phyloP scores from a whole-genome alignment of 2,113 vertebrate genomes.

The Tragulus kanchil region DNA sequence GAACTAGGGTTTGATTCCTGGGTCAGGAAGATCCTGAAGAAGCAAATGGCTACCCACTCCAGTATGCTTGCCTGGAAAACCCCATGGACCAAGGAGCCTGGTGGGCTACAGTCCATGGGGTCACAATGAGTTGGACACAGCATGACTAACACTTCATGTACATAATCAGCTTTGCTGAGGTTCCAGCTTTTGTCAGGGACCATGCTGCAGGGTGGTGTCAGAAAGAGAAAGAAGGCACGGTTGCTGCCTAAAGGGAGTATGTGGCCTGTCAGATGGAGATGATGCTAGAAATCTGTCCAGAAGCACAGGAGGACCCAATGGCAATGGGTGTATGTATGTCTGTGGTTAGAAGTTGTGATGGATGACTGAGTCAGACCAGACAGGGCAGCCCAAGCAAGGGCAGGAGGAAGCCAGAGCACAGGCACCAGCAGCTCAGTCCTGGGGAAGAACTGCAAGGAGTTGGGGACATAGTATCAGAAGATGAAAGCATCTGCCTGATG shows the following conservation, averaged over 20 bases:
- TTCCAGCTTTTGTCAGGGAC: neutral
- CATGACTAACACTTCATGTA: neutral
- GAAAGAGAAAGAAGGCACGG: neutral
- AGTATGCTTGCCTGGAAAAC: neutral
- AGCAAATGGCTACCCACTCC: neutral
- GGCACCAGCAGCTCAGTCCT: neutral
- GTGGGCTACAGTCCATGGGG: neutral
- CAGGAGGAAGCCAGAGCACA: neutral
- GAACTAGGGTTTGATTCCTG: neutral
- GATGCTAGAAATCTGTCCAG: neutral
- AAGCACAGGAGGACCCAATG: neutral
- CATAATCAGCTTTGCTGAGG: neutral
- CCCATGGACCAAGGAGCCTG: neutral
- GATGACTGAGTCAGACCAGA: neutral
- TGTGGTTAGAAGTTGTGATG: neutral
- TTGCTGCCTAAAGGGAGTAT: neutral
- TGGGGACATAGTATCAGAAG: neutral
- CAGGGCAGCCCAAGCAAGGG: neutral
- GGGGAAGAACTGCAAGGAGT: neutral
- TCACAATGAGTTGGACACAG: neutral
- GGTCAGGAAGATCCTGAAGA: neutral
- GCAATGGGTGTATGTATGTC: neutral
- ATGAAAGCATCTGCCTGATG: neutral
- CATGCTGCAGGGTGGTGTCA: neutral
- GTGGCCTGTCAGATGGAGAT: neutral